These are phyloP conservation scores for Melanaphis sacchari DNA, from an alignment of 1,140 invertebrate genomes.

Conservation along the genomic window DNA sequence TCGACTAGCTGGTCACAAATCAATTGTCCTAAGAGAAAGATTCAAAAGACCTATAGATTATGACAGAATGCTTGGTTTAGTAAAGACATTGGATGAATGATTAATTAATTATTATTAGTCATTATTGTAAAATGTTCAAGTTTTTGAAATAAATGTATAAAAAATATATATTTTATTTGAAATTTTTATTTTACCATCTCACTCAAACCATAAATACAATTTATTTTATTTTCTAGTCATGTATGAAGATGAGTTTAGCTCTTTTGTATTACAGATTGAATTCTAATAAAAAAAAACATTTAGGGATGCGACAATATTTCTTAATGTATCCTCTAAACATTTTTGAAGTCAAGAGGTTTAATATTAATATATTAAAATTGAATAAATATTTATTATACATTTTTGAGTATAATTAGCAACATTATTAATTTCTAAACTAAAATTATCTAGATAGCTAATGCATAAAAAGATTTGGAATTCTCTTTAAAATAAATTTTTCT, in stretches of 20 bases:
- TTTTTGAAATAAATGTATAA: background rate
- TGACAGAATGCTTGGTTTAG: conserved; percentile 37
- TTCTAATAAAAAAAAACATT: background rate
- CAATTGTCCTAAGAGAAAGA: conserved; percentile 45
- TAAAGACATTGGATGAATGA: background rate
- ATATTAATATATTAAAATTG: too few species aligned
- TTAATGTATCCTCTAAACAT: too few species aligned
- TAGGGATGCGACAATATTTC: too few species aligned
- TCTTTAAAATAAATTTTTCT: background rate
- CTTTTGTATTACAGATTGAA: background rate
- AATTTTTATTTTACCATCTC: background rate
- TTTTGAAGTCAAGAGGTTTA: too few species aligned
- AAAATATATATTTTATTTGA: background rate
- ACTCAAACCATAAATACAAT: background rate
- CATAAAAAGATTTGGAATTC: background rate
- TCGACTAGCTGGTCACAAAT: conserved; percentile 33
- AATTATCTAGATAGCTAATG: background rate
- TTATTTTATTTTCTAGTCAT: background rate
- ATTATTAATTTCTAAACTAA: background rate
- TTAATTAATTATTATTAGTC: background rate
- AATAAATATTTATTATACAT: too few species aligned
- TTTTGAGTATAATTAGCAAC: too few species aligned
- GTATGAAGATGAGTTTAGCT: background rate
- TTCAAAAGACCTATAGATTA: conserved; percentile 50
- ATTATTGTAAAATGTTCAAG: background rate